A percentile compares a stretch with the other conserved stretches of the same genome.
Conservation (phyloP, 2,888 invertebrate genomes). For the Choristoneura rosaceana region DNA sequence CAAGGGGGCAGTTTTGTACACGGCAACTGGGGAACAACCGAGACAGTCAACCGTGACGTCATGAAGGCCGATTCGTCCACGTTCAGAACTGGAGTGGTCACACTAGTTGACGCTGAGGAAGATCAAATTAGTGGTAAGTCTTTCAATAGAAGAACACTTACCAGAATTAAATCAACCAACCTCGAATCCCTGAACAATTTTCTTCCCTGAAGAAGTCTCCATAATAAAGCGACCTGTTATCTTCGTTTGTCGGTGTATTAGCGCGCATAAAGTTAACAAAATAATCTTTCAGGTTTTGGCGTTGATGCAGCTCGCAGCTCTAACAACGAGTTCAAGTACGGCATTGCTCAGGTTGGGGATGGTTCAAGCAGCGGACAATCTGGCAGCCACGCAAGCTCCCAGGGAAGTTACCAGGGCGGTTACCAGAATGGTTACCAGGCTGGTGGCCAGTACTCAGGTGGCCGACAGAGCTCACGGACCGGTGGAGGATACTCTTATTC, state of each 20-base stretch:
- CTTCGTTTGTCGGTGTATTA: no score
- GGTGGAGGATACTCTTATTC: constrained; percentile 70
- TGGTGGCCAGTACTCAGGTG: constrained; percentile 1
- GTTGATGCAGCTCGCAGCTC: constrained; percentile 70
- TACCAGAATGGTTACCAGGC: background rate
- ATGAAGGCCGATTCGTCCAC: constrained; percentile 74
- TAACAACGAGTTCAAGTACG: constrained; percentile 75
- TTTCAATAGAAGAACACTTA: background rate
- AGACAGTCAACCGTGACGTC: constrained; percentile 77
- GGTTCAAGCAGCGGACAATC: constrained; percentile 26
- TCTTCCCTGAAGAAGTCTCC: no score
- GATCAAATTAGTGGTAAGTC: constrained; percentile 65
- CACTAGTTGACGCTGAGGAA: constrained; percentile 72
- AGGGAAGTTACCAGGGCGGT: background rate
- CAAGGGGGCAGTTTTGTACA: constrained; percentile 68
- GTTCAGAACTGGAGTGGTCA: constrained; percentile 63
- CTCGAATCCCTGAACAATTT: no score
- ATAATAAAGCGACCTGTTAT: no score
- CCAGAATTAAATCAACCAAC: no score
- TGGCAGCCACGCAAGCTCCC: constrained; percentile 2
- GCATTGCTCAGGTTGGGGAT: constrained; percentile 64
- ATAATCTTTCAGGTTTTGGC: constrained; percentile 55
- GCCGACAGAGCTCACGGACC: constrained; percentile 18
- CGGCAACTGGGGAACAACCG: constrained; percentile 77
- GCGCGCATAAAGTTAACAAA: no score